These are phyloP conservation scores for Octodonta nipae DNA, from an alignment of 2,888 invertebrate species.

Conservation along the genomic window DNA sequence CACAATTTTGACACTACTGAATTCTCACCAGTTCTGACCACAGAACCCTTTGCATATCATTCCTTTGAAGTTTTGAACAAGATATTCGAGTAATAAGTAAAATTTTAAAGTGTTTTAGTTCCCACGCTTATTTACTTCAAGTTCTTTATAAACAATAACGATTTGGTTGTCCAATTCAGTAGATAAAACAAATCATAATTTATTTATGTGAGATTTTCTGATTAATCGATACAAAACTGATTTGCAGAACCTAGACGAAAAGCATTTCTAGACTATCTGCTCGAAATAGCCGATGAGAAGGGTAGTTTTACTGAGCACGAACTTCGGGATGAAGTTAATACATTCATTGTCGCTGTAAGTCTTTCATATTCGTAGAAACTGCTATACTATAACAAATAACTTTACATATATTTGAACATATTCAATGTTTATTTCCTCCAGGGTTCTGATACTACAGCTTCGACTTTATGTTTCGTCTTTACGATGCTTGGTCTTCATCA, in stretches of 20 bases:
- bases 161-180: no score
- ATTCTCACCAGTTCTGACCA: no score
- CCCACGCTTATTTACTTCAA: no score
- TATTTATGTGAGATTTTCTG: no score
- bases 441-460: slow-evolving; percentile 25
- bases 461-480: slow-evolving; percentile 20
- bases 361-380: no score
- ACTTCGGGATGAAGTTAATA: slow-evolving; percentile 44
- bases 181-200: no score
- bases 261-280: slow-evolving; percentile 39
- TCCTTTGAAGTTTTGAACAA: no score
- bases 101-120: no score
- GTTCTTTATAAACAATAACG: no score
- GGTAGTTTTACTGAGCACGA: slow-evolving; percentile 41
- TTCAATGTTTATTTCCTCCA: slow-evolving; percentile 12
- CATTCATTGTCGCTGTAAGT: slow-evolving; percentile 44
- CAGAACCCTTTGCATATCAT: no score
- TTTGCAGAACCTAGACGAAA: slow-evolving; percentile 29
- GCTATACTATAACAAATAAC: background rate
- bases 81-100: no score
- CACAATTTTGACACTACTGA: no score
- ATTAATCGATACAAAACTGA: slow-evolving; percentile 6
- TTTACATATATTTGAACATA: slow-evolving; percentile 2
- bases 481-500: slow-evolving; percentile 23
- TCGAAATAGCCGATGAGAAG: slow-evolving; percentile 35